Evolutionary conservation across 2,113 vertebrate genomes (phyloP).

Genomic region (Cisticola juncidis): DNA sequence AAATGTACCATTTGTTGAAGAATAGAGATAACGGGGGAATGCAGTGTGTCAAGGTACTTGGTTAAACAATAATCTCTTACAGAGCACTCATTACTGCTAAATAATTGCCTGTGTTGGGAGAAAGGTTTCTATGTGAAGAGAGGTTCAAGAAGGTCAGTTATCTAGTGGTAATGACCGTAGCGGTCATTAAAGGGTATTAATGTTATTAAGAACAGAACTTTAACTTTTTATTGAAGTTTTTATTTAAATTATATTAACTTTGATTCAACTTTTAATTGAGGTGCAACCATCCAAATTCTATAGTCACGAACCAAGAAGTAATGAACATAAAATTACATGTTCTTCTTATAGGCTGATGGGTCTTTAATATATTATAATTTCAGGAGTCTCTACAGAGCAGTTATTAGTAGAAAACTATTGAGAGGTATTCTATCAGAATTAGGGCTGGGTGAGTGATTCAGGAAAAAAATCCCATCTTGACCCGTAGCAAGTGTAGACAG

Average conservation of each 20-base stretch:
- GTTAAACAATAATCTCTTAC: constrained; percentile 68
- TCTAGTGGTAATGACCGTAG: constrained; percentile 74
- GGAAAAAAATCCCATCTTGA: constrained; percentile 28
- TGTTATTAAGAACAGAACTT: constrained; percentile 77
- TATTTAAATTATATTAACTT: constrained; percentile 81
- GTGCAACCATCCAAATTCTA: constrained; percentile 79
- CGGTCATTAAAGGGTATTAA: constrained; percentile 74
- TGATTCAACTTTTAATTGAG: constrained; percentile 81
- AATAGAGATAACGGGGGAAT: constrained; percentile 47
- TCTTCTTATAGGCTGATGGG: constrained; percentile 72
- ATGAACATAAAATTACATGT: constrained; percentile 80
- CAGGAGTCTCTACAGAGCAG: constrained; percentile 69
- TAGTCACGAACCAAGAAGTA: constrained; percentile 71
- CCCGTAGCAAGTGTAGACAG: background rate
- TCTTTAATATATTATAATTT: constrained; percentile 78
- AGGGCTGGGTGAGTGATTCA: constrained; percentile 60
- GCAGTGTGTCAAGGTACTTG: constrained; percentile 62
- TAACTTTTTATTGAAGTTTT: constrained; percentile 80
- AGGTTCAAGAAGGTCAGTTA: constrained; percentile 73
- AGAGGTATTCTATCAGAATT: constrained; percentile 72
- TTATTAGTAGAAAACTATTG: constrained; percentile 70
- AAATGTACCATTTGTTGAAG: constrained; percentile 60
- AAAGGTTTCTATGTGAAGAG: constrained; percentile 66
- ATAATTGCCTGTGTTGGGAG: constrained; percentile 69
- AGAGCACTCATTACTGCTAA: constrained; percentile 64